Percentiles rank a stretch among this genome's conserved stretches.
phyloP scores from a whole-genome alignment of 1,140 invertebrate genomes.

The Heliconius eleuchia region DNA sequence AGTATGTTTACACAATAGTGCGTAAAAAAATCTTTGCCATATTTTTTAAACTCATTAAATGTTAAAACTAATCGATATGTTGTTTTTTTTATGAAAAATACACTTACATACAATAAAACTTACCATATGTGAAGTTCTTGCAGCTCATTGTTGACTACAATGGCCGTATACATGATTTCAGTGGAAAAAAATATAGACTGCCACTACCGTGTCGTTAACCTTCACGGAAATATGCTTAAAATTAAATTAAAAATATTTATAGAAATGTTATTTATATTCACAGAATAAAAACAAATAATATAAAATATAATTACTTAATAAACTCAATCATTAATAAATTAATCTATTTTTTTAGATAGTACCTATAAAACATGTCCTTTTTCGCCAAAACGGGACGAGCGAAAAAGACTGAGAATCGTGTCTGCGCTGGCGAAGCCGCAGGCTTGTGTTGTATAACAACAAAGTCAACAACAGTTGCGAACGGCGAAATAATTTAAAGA shows the following conservation, averaged over 20 bases:
- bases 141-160: constrained; percentile 45
- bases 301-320: too few relatives aligned
- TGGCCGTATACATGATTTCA: constrained; percentile 38
- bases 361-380: too few relatives aligned
- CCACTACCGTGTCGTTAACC: constrained; percentile 56
- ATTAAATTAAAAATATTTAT: too few relatives aligned
- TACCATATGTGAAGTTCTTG: constrained; percentile 22
- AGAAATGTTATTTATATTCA: too few relatives aligned
- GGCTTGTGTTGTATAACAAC: background rate
- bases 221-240: constrained; percentile 52
- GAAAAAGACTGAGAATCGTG: background rate
- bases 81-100: background rate
- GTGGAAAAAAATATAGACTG: constrained; percentile 49
- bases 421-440: background rate
- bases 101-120: background rate
- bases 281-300: too few relatives aligned
- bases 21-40: background rate
- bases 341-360: too few relatives aligned
- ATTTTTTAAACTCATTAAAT: background rate
- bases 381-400: too few relatives aligned
- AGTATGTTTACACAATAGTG: too few relatives aligned
- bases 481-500: background rate
- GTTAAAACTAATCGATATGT: background rate
- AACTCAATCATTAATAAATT: too few relatives aligned
- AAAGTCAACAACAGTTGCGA: background rate